phyloP scores from a whole-genome alignment of 2,797 vertebrate species.

The Loris lydekkerianus region DNA sequence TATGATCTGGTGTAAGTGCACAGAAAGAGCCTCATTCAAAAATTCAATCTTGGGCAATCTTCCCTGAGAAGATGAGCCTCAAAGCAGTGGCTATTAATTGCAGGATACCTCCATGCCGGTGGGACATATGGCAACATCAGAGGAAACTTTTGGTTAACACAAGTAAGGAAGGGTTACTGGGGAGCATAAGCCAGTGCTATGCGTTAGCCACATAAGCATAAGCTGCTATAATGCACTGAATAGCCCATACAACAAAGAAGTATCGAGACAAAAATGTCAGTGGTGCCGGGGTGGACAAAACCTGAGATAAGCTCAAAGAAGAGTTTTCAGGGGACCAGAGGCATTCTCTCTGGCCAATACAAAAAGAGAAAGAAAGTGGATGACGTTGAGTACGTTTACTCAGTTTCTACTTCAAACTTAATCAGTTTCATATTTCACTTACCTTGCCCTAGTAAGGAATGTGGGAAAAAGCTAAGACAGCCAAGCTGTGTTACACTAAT shows the following conservation, averaged over 20 bases:
- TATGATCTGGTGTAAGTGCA: neutral
- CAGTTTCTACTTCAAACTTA: neutral
- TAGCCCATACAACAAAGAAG: neutral
- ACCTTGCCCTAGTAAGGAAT: neutral
- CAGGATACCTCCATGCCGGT: rapidly evolving
- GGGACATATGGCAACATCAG: neutral
- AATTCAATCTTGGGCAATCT: neutral
- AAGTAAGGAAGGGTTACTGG: neutral
- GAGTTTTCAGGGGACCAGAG: neutral
- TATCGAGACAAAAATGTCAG: neutral
- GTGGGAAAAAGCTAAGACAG: neutral
- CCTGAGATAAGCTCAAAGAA: neutral
- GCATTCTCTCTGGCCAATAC: neutral
- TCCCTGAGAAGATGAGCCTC: neutral
- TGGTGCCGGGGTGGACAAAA: neutral
- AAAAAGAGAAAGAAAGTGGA: neutral
- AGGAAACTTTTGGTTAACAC: neutral
- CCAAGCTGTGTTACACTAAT: neutral
- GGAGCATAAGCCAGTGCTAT: neutral
- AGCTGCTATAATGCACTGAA: neutral
- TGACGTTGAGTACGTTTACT: neutral
- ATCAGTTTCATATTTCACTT: neutral
- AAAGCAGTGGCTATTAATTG: neutral
- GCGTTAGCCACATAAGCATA: neutral
- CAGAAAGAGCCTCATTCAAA: neutral